Evolutionary conservation across 2,113 vertebrate species (phyloP), one percentile per base, ranked within the genome.

Genomic region (Castor canadensis): DNA sequence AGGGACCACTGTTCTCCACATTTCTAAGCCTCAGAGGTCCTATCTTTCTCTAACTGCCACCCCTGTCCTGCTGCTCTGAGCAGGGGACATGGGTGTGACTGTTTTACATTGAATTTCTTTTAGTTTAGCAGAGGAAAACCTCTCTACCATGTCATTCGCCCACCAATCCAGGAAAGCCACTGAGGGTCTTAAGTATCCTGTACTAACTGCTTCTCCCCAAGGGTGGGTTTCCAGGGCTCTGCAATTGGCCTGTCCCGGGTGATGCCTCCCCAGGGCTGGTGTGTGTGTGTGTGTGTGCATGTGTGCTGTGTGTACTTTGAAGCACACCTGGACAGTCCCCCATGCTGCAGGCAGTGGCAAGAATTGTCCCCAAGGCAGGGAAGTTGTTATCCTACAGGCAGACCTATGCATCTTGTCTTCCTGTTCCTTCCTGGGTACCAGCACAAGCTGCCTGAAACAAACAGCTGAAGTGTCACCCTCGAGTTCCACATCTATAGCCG

Each of bases 1-100:
- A 40, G 8, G 20, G 87, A 13, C 22, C 76, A 15, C 6, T 0
- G 5, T 26, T 19, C 58, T n/a, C 1, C 1, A 9, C 20, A 20
- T 47, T 26, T 22, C 47, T n/a, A 32, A 11, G 10, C 35, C 62
- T 93, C 20, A n/a, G n/a, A n/a, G n/a, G n/a, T n/a, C n/a, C n/a
- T n/a, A n/a, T 20, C n/a, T 58, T 45, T 84, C 58, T 45, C 16
- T 64, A 10, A 26, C 12, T 19, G 40, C 47, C 30, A 6, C 17
- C 49, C 62, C 56, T 11, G 20, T 62, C 47, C n/a, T 43, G 49
- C 73, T 26, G 66, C 40, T 40, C 69, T 8, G 8, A 40, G 52
- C 49, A 67, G 7, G 40, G 20, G n/a, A 26, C n/a, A n/a, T n/a
- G 17, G 13, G 30, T 8, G 49, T 15, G 56, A 60, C 82, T 75